Evolutionary conservation across 2,888 invertebrate genomes (phyloP).

Genomic region (Athrips mouffetella): DNA sequence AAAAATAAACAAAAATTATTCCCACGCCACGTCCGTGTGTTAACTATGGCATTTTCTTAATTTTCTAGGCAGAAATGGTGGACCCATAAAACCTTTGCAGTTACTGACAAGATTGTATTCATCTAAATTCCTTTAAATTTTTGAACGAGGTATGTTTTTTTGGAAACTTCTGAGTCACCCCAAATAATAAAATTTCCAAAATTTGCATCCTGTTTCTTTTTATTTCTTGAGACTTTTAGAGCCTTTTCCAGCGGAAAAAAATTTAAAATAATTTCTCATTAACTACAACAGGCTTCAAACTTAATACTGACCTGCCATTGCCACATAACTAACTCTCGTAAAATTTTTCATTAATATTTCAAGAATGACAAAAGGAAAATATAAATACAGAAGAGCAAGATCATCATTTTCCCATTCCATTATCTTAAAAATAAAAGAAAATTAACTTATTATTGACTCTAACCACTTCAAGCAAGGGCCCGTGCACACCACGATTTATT

Average conservation of each 20-base stretch:
- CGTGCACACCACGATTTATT: too few species aligned
- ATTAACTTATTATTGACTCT: neutral
- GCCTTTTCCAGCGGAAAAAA: too few species aligned
- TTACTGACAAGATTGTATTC: too few species aligned
- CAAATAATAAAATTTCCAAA: neutral
- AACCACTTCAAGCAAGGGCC: neutral
- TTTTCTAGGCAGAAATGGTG: too few species aligned
- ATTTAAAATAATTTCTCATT: neutral
- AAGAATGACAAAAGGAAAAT: neutral
- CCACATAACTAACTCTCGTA: neutral
- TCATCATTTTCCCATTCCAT: neutral
- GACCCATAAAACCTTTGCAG: too few species aligned
- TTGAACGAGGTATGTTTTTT: too few species aligned
- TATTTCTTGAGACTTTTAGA: too few species aligned
- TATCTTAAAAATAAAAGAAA: neutral
- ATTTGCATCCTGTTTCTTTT: too few species aligned
- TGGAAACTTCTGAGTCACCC: neutral
- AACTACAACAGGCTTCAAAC: neutral
- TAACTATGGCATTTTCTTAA: too few species aligned
- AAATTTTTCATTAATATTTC: conserved; percentile 1
- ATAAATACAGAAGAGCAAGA: neutral
- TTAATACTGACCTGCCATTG: neutral
- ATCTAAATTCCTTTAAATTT: too few species aligned
- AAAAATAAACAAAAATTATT: too few species aligned
- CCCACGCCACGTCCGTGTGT: too few species aligned